A percentile compares a stretch with the other conserved stretches of the same genome.
Evolutionary conservation across 2,888 invertebrate species (phyloP).

Genomic region (Diploptera punctata): DNA sequence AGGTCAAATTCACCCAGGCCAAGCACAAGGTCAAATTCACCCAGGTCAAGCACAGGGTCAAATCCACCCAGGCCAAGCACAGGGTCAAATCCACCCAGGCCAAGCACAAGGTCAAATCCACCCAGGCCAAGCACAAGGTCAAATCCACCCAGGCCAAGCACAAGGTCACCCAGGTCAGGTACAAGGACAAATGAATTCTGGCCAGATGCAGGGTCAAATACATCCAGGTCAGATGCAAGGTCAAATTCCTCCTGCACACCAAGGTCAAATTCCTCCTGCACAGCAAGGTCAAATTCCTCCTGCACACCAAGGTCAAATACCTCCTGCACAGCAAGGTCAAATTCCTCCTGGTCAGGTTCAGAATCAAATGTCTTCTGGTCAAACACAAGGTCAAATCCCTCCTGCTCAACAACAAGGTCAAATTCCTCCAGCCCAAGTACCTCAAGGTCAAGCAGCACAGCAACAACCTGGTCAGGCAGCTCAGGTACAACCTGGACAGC

Average conservation of each 20-base stretch:
- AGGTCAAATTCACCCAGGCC: slow-evolving; percentile 49
- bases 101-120: slow-evolving; percentile 44
- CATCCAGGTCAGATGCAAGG: slow-evolving; percentile 46
- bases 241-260: slow-evolving; percentile 43
- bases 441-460: slow-evolving; percentile 45
- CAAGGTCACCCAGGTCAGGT: slow-evolving; percentile 45
- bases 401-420: slow-evolving; percentile 28
- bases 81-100: slow-evolving; percentile 46
- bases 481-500: slow-evolving; percentile 30
- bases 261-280: slow-evolving; percentile 26
- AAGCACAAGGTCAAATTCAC: slow-evolving; percentile 47
- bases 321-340: slow-evolving; percentile 8
- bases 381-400: slow-evolving; percentile 30
- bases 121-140: slow-evolving; percentile 43
- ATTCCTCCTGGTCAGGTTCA: slow-evolving; percentile 43
- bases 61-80: too few relatives aligned
- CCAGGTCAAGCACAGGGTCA: slow-evolving; percentile 46
- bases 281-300: slow-evolving; percentile 39
- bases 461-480: slow-evolving; percentile 41
- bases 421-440: slow-evolving; percentile 44
- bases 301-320: slow-evolving; percentile 41
- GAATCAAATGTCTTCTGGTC: slow-evolving; percentile 45
- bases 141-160: slow-evolving; percentile 47
- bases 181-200: slow-evolving; percentile 47
- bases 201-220: slow-evolving; percentile 45